Percentiles rank a stretch among this genome's conserved stretches.
Evolutionary conservation across 2,888 invertebrate species (phyloP).

Genomic region (Trachelus troglodyta): DNA sequence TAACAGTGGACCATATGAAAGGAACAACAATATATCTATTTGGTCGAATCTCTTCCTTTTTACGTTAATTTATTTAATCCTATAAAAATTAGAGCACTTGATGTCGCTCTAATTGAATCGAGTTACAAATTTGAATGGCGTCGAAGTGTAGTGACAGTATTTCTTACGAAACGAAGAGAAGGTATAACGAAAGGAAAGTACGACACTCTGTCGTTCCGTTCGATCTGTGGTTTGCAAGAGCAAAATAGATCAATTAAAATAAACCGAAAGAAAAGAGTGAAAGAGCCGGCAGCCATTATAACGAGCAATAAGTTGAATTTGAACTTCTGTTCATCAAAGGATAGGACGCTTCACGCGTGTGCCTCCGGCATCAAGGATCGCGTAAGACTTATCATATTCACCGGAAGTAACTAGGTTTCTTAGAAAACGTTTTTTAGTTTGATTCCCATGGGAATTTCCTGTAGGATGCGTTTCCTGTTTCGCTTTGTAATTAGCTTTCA

Average conservation of each 20-base stretch:
- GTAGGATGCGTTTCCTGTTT: background rate
- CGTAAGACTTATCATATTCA: background rate
- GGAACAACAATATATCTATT: background rate
- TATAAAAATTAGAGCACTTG: background rate
- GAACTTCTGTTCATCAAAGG: background rate
- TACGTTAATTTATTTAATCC: background rate
- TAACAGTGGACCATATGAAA: background rate
- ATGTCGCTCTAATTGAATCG: slow-evolving; percentile 1
- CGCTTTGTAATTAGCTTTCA: background rate
- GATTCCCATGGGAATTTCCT: background rate
- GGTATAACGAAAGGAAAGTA: background rate
- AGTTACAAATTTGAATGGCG: background rate
- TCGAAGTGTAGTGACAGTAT: background rate
- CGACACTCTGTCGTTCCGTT: background rate
- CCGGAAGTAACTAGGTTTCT: background rate
- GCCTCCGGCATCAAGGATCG: background rate
- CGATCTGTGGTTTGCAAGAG: background rate
- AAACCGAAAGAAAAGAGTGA: background rate
- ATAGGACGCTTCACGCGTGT: background rate
- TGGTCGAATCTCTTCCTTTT: background rate
- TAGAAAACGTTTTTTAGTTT: background rate
- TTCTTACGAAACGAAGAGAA: background rate
- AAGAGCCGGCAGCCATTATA: background rate
- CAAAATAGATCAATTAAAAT: background rate
- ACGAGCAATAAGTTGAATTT: background rate